Base-by-base conservation (phyloP, 92 coral and sea anemone species). In the Epizoanthus ramosus region DNA sequence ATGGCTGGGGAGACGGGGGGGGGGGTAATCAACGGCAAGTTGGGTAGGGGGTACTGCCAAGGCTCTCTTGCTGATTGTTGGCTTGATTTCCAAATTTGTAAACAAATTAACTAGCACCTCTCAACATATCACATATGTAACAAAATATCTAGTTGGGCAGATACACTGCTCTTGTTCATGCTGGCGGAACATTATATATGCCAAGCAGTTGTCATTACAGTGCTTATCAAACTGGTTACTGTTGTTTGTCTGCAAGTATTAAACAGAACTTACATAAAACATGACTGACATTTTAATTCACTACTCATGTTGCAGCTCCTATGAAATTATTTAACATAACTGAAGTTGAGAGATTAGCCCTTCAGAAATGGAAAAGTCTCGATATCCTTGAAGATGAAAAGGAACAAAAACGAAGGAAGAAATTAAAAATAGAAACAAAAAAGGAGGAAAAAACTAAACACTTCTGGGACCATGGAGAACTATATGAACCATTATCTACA, bases 381-480 rank as follows among this genome's bases (percentile, higher is more conserved):
- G 94, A 94, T 37, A 80, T 87, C 25, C 85, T 94, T 68, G 86
- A 87, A 54, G 74, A 74, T 31, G 95, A 94, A 58, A 90, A 74
- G 54, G 88, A 83, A 56, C 82, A 83, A 33, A 85, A 87, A 84
- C 85, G 80, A 65, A 77, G 85, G 28, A 88, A 75, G 60, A 87
- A 71, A 47, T 71, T 80, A 0, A 76, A 80, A 50, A 56, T 85
- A 31, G 92, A 86, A 28, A 80, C 53, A 43, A 89, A 84, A 63
- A 90, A 67, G 22, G 94, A 94, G 72, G 91, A 87, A 18, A 94
- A 94, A 73, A 92, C 88, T 68, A 88, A 90, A 81, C 91, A 92
- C 18, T 91, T 94, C 37, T 94, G 98, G 98, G 93, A 94, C 67
- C 64, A 73, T 68, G 94, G 88, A 50, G 93, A 94, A 73, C 53